These are phyloP conservation scores for Mormyrus hasselquistii DNA, from an alignment of 2,797 vertebrate species.

Conservation along the genomic window DNA sequence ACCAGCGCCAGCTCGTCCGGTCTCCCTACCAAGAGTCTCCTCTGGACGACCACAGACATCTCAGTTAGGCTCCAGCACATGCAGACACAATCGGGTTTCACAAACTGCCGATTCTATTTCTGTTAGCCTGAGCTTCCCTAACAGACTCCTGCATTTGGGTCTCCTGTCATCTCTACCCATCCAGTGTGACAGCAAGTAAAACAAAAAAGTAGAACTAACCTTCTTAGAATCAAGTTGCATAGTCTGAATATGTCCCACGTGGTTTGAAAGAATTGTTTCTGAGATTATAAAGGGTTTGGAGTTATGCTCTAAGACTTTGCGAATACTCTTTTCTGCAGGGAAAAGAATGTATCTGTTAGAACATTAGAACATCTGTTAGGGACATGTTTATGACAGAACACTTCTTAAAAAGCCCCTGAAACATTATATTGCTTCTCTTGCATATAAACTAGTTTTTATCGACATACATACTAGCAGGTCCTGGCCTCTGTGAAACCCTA, in stretches of 20 bases:
- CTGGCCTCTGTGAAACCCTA: background rate
- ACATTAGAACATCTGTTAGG: too few species aligned
- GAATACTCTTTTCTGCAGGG: conserved; percentile 58
- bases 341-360: background rate
- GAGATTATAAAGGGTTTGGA: conserved; percentile 63
- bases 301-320: conserved; percentile 61
- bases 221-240: conserved; percentile 61
- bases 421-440: background rate
- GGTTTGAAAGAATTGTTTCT: conserved; percentile 49
- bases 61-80: background rate
- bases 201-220: conserved; percentile 42
- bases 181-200: background rate
- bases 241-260: conserved; percentile 45
- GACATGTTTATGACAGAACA: background rate
- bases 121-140: background rate
- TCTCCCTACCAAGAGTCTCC: conserved; percentile 59
- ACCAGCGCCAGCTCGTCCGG: conserved; percentile 50
- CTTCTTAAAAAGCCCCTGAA: background rate
- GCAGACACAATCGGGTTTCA: conserved; percentile 1
- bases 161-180: background rate
- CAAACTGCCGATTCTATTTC: background rate
- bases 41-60: conserved; percentile 40
- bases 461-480: background rate
- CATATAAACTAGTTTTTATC: background rate
- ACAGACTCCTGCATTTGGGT: background rate